Evolutionary conservation across 2,113 vertebrate species (phyloP), one percentile per base, ranked within the genome.

Genomic region (Trichomycterus rosablanca): DNA sequence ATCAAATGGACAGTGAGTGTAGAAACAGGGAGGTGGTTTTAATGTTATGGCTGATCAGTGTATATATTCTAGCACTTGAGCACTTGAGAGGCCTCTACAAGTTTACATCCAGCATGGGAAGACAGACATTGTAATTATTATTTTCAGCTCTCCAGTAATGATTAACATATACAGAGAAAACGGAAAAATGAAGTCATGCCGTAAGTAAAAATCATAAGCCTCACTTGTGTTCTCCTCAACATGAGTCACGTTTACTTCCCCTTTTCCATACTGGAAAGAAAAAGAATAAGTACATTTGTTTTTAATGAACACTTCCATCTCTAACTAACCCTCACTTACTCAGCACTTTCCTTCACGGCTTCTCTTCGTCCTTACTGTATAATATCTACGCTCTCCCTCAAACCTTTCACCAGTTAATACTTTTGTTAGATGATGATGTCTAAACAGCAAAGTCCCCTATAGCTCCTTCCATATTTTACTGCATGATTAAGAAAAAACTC

Each of bases 211-310:
- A 76, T 53, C 57, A 70, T 68, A 67, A 64, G 46, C 35, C 45
- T 35, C 50, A 42, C 63, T 74, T 72, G 63, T 73, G 73, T 71
- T 72, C 66, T 67, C 46, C 53, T 50, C 60, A 69, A 54, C 62
- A 72, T 71, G 61, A 79, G 71, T 80, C 80, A 81, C 24, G 1
- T 62, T 68, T 80, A 73, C 67, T 77, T 85, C 75, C 84, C 76
- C 73, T 79, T 85, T 84, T 86, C 74, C 81, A 80, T 71, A 81
- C 74, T 86, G 87, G 86, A 87, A 89, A 87, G 69, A 82, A 65
- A 56, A 26, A 70, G 73, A 30, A 3, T n/a, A n/a, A n/a, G n/a
- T n/a, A n/a, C n/a, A n/a, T n/a, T n/a, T n/a, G n/a, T 81, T 77
- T 79, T 59, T 71, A 59, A 68, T 72, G 68, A 71, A 63, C 52